Evolutionary conservation across 2,888 invertebrate genomes (phyloP), one percentile per base, ranked within the genome.

Genomic region (Leptinotarsa tumamoca): DNA sequence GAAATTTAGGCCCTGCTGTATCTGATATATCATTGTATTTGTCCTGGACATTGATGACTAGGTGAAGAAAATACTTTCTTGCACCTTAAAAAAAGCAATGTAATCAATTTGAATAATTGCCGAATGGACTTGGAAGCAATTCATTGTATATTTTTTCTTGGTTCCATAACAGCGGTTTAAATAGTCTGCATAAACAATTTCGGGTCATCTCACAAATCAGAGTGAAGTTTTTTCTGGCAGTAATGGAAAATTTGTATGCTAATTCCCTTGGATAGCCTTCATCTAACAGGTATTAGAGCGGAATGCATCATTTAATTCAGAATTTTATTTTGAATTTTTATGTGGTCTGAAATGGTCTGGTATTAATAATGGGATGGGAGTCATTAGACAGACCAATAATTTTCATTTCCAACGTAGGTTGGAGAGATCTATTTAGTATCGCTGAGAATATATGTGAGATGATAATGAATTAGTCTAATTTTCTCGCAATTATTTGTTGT

Each of bases 231-330:
- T 80, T 79, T 79, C 77, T 75, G 79, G 80, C 77, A 78, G 76
- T 81, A 80, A 81, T 80, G 75, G 80, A 79, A 80, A 77, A 82
- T 82, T 82, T 80, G 81, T 82, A 82, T 82, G 82, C 79, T 80
- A 82, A 82, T 82, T 7, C 17, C 18, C n/a, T 54, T 3, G 54
- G 17, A 54, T 7, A 18, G n/a, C n/a, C 54, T 17, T n/a, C 54
- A n/a, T 54, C 18, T 54, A 18, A 54, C 54, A 18, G 18, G 7
- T 54, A 54, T 54, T 54, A 18, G 17, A 4, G 54, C 10, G n/a
- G 5, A 7, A 54, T 54, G 54, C n/a, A 54, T 17, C 54, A 17
- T 54, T 7, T 17, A 7, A 7, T n/a, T 54, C 18, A 18, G n/a
- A 54, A 54, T 18, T 10, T 7, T 54, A 54, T 54, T 54, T n/a